Base-by-base conservation (phyloP, 2,888 invertebrate genomes). In the Xanthia togata region DNA sequence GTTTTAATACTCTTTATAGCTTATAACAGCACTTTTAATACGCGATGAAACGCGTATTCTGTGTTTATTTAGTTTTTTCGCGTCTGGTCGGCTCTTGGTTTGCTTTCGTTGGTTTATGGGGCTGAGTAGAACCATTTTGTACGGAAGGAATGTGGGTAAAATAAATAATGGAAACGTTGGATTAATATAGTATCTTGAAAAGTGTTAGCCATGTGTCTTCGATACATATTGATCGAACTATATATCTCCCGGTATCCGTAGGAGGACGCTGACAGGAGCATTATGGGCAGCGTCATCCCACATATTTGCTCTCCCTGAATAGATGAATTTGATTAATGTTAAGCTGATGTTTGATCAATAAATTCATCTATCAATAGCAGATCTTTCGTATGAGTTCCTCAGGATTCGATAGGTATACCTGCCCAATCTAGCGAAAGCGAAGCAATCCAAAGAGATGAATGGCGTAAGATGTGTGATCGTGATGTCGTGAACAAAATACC, bases 1-100 rank as follows among this genome's bases (percentile, higher is more conserved):
- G 85, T 89, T 93, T 90, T 89, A 86, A 83, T 79, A 79, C 81
- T 84, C 84, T 86, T 88, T 88, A 89, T 86, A 87, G 85, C 85
- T 76, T 86, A 85, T 80, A 80, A 76, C 69, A 83, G 83, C 79
- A 82, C 78, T 89, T 90, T 91, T 89, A 90, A 87, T 87, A 79
- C 70, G 88, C 84, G 91, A 85, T 89, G 90, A 90, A 91, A 90
- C 76, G 77, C 75, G 79, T 84, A 81, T 85, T 78, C 85, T 68
- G 44, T 87, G 88, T 90, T 90, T 90, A 88, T 91, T 90, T 87
- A 83, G 86, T 80, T 87, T 85, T 88, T 81, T 82, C 80, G 80
- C 81, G 85, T 89, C 91, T 90, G 90, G 89, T 80, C 60, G 71
- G 73, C 57, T 73, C 81, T 80, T 70, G 78, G 76, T 86, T 82